These are phyloP conservation scores for Drosophila putrida DNA, from an alignment of 2,888 invertebrate species.

Conservation along the genomic window DNA sequence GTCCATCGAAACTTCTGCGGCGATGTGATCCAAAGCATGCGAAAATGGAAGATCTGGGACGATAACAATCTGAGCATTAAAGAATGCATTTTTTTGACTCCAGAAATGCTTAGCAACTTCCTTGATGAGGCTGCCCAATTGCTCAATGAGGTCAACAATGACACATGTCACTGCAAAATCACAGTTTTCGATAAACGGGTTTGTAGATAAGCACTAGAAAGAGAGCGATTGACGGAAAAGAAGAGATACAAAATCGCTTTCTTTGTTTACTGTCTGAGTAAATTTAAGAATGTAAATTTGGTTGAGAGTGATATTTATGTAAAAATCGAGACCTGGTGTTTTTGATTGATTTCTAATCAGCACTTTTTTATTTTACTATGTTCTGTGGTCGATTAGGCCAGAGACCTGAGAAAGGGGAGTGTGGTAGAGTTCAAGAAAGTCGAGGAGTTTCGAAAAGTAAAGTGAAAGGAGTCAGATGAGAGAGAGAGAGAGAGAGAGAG, in stretches of 20 bases:
- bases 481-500: too few species aligned
- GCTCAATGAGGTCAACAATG: background rate
- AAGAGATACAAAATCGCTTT: too few species aligned
- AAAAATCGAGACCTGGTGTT: too few species aligned
- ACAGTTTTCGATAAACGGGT: background rate
- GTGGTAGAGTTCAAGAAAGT: too few species aligned
- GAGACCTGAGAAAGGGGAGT: too few species aligned
- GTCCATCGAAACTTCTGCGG: constrained; percentile 51
- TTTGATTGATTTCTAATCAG: too few species aligned
- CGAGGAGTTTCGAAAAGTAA: too few species aligned
- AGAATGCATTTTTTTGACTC: constrained; percentile 50
- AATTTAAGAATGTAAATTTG: background rate
- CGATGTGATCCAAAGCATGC: constrained; percentile 77
- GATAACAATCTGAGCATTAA: constrained; percentile 41
- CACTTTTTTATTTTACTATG: too few species aligned
- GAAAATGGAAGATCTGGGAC: constrained; percentile 73
- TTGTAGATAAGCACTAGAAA: background rate
- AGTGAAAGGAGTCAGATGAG: too few species aligned
- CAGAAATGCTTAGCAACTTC: constrained; percentile 62
- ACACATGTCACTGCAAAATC: constrained; percentile 33
- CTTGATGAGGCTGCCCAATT: constrained; percentile 2
- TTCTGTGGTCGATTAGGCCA: too few species aligned
- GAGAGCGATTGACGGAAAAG: too few species aligned
- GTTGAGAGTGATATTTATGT: too few species aligned
- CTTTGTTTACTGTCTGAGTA: background rate